phyloP scores from a whole-genome alignment of 2,888 invertebrate genomes.

The Thumatha senex region DNA sequence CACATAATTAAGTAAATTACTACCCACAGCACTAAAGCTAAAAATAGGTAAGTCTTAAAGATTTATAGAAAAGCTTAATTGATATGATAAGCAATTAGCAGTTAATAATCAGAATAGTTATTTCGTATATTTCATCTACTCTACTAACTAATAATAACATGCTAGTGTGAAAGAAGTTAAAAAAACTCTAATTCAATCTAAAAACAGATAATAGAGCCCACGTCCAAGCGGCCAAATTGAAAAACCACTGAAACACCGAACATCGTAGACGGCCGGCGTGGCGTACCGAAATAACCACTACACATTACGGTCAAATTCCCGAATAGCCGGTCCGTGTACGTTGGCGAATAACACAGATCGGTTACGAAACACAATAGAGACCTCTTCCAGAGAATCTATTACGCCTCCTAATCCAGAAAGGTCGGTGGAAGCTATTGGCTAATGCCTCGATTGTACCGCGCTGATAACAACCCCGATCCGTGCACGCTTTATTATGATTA shows the following conservation, averaged over 20 bases:
- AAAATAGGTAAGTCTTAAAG: too few relatives aligned
- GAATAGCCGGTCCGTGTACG: constrained; percentile 33
- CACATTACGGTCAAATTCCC: constrained; percentile 40
- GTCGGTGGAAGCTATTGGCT: constrained; percentile 72
- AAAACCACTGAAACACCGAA: constrained; percentile 44
- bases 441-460: constrained; percentile 63
- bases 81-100: too few relatives aligned
- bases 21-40: too few relatives aligned
- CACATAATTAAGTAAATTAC: too few relatives aligned
- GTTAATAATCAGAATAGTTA: too few relatives aligned
- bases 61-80: too few relatives aligned
- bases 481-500: constrained; percentile 35
- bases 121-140: too few relatives aligned
- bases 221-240: constrained; percentile 49
- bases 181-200: constrained; percentile 23
- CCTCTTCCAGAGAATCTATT: constrained; percentile 61
- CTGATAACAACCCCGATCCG: constrained; percentile 52
- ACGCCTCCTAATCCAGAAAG: constrained; percentile 71
- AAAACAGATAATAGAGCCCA: constrained; percentile 33
- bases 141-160: too few relatives aligned
- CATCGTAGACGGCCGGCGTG: constrained; percentile 12
- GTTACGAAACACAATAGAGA: constrained; percentile 64
- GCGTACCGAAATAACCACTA: constrained; percentile 38
- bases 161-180: too few relatives aligned
- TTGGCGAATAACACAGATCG: constrained; percentile 55